Percentiles rank a stretch among this genome's conserved stretches.
These are phyloP conservation scores for Adoxophyes honmai DNA, from an alignment of 1,140 invertebrate species.

Conservation along the genomic window DNA sequence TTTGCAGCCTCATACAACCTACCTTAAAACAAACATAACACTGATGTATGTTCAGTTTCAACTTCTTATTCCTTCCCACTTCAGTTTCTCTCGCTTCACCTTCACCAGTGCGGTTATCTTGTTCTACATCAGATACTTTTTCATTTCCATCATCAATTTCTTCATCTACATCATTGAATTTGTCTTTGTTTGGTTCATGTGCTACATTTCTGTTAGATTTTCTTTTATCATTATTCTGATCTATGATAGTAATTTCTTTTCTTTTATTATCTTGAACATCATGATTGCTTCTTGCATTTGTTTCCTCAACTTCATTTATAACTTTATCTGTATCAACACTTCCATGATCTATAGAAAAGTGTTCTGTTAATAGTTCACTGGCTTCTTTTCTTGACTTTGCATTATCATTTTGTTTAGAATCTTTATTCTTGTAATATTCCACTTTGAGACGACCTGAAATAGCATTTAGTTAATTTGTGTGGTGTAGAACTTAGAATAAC, in stretches of 20 bases:
- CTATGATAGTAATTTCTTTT: not conserved
- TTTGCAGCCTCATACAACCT: too few species aligned
- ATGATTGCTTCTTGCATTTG: not conserved
- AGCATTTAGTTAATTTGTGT: too few species aligned
- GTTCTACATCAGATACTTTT: not conserved
- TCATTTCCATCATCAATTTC: not conserved
- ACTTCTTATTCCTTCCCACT: slow-evolving; percentile 20
- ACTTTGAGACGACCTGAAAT: too few species aligned
- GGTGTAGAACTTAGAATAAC: too few species aligned
- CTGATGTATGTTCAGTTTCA: slow-evolving; percentile 46
- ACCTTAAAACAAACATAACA: slow-evolving; percentile 63
- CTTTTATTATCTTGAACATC: not conserved
- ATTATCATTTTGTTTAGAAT: slow-evolving; percentile 1
- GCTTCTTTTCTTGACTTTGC: not conserved
- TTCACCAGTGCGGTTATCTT: not conserved
- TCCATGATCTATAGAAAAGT: not conserved
- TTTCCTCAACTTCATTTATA: not conserved
- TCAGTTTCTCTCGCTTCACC: slow-evolving; percentile 9
- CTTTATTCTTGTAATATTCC: too few species aligned
- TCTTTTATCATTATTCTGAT: not conserved
- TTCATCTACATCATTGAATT: not conserved
- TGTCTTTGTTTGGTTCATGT: not conserved
- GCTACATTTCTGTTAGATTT: not conserved
- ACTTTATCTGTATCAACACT: not conserved
- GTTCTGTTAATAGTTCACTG: not conserved